Percentiles rank a stretch among this genome's conserved stretches.
These are phyloP conservation scores for Centropus bengalensis DNA, from an alignment of 2,113 vertebrate genomes.

Conservation along the genomic window DNA sequence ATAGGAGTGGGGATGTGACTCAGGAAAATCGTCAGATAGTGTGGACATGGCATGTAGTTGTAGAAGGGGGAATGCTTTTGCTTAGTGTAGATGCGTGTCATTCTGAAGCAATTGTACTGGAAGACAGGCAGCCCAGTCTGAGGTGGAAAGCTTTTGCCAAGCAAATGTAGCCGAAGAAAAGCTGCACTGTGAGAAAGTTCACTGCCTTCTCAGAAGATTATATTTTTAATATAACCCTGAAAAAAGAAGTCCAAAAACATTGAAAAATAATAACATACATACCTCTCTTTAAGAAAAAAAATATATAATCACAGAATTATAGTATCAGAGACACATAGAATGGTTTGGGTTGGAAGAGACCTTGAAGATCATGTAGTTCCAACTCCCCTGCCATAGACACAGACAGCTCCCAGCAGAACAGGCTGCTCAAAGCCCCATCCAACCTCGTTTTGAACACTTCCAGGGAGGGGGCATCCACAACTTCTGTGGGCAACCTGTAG, in stretches of 20 bases:
- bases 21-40: background rate
- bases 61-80: background rate
- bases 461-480: no score
- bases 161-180: background rate
- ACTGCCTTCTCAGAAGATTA: background rate
- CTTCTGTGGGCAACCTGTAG: no score
- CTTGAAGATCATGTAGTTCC: no score
- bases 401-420: no score
- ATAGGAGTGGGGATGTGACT: rapidly evolving
- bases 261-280: background rate
- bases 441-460: no score
- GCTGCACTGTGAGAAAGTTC: rapidly evolving
- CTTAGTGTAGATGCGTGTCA: background rate
- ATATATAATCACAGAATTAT: no score
- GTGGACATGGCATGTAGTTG: rapidly evolving
- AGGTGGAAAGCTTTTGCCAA: background rate
- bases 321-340: no score
- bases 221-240: background rate
- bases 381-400: no score
- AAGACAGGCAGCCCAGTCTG: background rate
- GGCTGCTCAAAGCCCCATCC: no score
- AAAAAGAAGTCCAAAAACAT: background rate
- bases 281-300: background rate
- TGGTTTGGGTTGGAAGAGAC: no score
- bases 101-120: background rate